Conservation (phyloP, 2,888 invertebrate species). For the Bruchidius siliquastri region DNA sequence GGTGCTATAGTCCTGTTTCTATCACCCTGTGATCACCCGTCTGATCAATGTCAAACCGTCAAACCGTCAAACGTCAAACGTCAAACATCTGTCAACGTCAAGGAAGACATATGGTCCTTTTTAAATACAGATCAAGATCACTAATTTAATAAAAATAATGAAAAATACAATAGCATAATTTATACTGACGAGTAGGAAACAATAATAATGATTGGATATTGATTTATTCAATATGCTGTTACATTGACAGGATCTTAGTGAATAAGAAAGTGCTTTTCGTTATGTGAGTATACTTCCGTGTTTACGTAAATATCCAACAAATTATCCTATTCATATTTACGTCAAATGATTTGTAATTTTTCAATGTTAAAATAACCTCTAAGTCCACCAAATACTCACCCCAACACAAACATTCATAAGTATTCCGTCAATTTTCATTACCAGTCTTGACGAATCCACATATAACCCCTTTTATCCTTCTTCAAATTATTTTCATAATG, state of each 20-base stretch:
- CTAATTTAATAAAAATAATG: not conserved
- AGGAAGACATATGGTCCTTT: not conserved
- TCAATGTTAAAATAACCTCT: conserved; percentile 1
- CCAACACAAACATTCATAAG: not conserved
- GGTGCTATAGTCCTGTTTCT: no score
- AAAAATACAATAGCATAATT: not conserved
- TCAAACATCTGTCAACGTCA: not conserved
- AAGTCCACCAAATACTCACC: not conserved
- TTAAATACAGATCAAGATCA: not conserved
- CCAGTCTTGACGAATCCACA: not conserved
- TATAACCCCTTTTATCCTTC: not conserved
- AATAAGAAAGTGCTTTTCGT: not conserved
- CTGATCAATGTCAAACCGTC: no score
- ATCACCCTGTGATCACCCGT: no score
- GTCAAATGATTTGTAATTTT: conserved; percentile 23
- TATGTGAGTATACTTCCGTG: not conserved
- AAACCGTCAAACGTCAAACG: no score
- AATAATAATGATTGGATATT: no score
- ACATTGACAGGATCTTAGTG: not conserved
- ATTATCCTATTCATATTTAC: conserved; percentile 15
- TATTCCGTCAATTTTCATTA: not conserved
- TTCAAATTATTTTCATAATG: no score
- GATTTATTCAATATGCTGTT: not conserved
- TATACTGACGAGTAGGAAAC: not conserved
- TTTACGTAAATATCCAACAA: conserved; percentile 1